A percentile compares a stretch with the other conserved stretches of the same genome.
phyloP scores from a whole-genome alignment of 1,140 invertebrate species.

The Lasioglossum baleicum region DNA sequence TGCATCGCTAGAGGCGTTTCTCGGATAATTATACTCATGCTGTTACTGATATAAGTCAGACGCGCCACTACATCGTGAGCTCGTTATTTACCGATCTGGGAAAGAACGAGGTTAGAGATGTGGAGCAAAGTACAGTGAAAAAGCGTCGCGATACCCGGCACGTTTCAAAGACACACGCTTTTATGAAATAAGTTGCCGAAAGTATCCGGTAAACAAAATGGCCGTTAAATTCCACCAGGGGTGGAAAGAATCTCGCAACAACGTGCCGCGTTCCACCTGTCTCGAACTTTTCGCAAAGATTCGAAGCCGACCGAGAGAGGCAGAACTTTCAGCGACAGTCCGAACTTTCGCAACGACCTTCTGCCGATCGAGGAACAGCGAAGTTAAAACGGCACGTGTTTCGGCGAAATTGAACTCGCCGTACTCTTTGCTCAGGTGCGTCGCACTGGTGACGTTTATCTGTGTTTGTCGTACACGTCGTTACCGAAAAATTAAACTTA shows the following conservation, averaged over 20 bases:
- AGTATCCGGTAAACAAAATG: constrained; percentile 28
- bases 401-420: constrained; percentile 12
- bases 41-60: too few relatives aligned
- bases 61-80: too few relatives aligned
- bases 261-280: background rate
- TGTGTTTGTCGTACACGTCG: too few relatives aligned
- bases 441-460: background rate
- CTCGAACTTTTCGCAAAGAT: constrained; percentile 14
- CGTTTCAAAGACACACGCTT: background rate
- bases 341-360: background rate
- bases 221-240: constrained; percentile 4
- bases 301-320: background rate
- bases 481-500: too few relatives aligned
- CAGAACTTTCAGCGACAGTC: background rate
- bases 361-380: background rate
- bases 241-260: too few relatives aligned
- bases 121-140: too few relatives aligned
- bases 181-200: constrained; percentile 13
- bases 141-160: too few relatives aligned
- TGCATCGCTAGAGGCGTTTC: too few relatives aligned
- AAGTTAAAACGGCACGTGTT: constrained; percentile 27
- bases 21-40: too few relatives aligned
- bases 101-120: too few relatives aligned
- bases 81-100: too few relatives aligned
- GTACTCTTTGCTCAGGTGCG: too few relatives aligned